Conservation (phyloP, 2,113 vertebrate species). For the Opisthocomus hoazin region DNA sequence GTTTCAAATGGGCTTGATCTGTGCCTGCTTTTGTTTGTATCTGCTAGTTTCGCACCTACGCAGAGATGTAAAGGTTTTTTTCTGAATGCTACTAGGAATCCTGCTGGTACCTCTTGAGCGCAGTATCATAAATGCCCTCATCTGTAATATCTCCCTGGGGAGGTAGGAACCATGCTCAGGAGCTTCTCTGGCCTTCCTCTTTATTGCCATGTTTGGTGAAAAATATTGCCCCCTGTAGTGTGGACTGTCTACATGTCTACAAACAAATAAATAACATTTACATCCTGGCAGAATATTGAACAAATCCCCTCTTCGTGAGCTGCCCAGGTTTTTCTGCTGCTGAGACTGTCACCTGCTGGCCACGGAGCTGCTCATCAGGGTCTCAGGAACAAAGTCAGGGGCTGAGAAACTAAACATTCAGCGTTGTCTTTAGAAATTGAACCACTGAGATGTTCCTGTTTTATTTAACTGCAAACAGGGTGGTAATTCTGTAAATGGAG, state of each 20-base stretch:
- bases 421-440: neutral
- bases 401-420: neutral
- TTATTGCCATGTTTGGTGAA: neutral
- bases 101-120: neutral
- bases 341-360: conserved; percentile 53
- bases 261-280: neutral
- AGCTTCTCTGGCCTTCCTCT: neutral
- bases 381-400: neutral
- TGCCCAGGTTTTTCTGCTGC: neutral
- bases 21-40: neutral
- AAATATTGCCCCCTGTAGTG: neutral
- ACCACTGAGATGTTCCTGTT: neutral
- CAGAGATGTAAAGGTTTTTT: neutral
- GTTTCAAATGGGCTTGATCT: neutral
- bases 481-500: neutral
- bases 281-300: neutral
- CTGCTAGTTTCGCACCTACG: neutral
- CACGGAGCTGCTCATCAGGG: neutral
- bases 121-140: neutral
- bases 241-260: neutral
- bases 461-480: neutral
- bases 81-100: neutral
- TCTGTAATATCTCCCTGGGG: neutral
- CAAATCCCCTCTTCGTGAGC: neutral
- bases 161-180: neutral